Evolutionary conservation across 2,113 vertebrate genomes (phyloP).

Genomic region (Tympanuchus pallidicinctus): DNA sequence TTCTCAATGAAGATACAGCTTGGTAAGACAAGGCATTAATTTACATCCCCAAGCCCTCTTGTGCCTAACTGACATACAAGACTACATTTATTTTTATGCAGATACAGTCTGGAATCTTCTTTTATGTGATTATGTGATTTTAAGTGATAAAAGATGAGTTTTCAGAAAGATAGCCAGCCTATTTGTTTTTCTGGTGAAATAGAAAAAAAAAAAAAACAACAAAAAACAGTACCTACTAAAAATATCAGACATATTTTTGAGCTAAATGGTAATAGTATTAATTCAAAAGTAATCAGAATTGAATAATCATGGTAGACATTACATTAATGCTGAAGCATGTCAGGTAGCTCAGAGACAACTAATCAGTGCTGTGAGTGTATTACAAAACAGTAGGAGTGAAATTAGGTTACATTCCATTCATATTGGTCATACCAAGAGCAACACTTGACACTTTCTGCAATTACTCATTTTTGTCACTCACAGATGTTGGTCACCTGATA

Average conservation of each 20-base stretch:
- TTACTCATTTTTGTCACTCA: slow-evolving; percentile 14
- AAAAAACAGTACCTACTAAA: fast-evolving
- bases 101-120: background rate
- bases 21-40: background rate
- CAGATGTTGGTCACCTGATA: background rate
- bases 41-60: background rate
- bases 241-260: background rate
- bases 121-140: background rate
- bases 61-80: background rate
- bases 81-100: background rate
- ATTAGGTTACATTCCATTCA: slow-evolving; percentile 42
- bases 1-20: background rate
- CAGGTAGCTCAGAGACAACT: slow-evolving; percentile 33
- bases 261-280: background rate
- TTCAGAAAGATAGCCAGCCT: background rate
- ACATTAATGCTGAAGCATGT: slow-evolving; percentile 16
- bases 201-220: background rate
- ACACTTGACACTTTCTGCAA: background rate
- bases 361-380: slow-evolving; percentile 9
- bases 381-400: slow-evolving; percentile 41
- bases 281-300: background rate
- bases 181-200: background rate
- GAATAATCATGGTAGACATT: background rate
- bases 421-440: slow-evolving; percentile 43
- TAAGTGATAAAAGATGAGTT: background rate